phyloP scores from a whole-genome alignment of 1,140 invertebrate genomes.

The Listronotus bonariensis region DNA sequence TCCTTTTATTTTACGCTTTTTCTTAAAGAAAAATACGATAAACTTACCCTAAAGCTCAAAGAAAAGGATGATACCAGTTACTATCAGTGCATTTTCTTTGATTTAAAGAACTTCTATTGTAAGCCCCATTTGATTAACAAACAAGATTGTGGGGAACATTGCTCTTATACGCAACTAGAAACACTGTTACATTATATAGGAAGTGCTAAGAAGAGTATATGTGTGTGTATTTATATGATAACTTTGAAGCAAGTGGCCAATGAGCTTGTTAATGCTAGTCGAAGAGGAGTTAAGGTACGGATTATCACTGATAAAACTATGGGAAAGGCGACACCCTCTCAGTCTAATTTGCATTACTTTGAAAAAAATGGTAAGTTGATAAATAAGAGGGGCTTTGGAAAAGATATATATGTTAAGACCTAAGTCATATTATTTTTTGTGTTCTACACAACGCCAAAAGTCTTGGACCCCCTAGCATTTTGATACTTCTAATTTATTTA shows the following conservation, averaged over 20 bases:
- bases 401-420: too few species aligned
- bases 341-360: slow-evolving; percentile 26
- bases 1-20: slow-evolving; percentile 35
- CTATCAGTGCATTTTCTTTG: slow-evolving; percentile 40
- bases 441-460: too few species aligned
- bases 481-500: too few species aligned
- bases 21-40: slow-evolving; percentile 34
- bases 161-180: slow-evolving; percentile 33
- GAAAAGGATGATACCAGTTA: slow-evolving; percentile 32
- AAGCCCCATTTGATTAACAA: slow-evolving; percentile 31
- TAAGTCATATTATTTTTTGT: too few species aligned
- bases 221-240: slow-evolving; percentile 43
- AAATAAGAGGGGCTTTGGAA: too few species aligned
- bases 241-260: slow-evolving; percentile 38
- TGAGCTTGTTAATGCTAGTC: slow-evolving; percentile 39
- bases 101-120: slow-evolving; percentile 39
- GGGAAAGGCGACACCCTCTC: slow-evolving; percentile 17
- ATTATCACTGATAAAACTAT: slow-evolving; percentile 43
- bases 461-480: too few species aligned
- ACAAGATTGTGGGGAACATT: slow-evolving; percentile 40
- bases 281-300: slow-evolving; percentile 41
- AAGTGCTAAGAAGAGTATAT: slow-evolving; percentile 43
- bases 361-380: slow-evolving; percentile 35
- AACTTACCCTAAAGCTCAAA: slow-evolving; percentile 12
- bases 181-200: slow-evolving; percentile 36